Base-by-base conservation (phyloP, 2,113 vertebrate genomes). In the Ranitomeya imitator region DNA sequence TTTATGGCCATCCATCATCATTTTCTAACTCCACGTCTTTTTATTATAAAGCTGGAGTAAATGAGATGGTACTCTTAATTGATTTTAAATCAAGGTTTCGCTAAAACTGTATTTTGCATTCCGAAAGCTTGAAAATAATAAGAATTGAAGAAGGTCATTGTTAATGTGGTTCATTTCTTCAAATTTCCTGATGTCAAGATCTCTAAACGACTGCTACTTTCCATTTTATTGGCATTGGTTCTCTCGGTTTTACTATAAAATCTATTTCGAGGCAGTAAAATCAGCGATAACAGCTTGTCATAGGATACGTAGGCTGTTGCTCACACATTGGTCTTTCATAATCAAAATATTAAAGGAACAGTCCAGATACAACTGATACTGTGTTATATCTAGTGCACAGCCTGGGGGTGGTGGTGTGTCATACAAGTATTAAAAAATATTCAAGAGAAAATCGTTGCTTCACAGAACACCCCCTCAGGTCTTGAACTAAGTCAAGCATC, bases 161-260 rank as follows among this genome's bases (percentile, higher is more conserved):
- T 61, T 85, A 77, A 77, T 85, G 18, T 77, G 31, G 71, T 85
- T 61, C 69, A 85, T 61, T 85, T 37, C 69, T 77, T 76, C 18
- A 45, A 57, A 76, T 37, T 37, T 76, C 37, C 26, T 59, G 16
- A 61, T 77, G 71, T 85, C 84, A 85, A 85, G 71, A 61, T 77
- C n/a, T 74, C 7, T 59, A 85, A 85, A 85, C 51, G 59, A 85
- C 51, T 51, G 31, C 55, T 77, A 61, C 19, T 85, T 85, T 85
- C 65, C 57, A 14, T 13, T 73, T 74, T 59, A 74, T 74, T 85
- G 51, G 52, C 71, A 18, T 3, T 55, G 51, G 52, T 59, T 45
- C 37, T 71, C 37, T 55, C 69, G 21, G 23, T 23, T 61, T 61
- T 60, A 61, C 15, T 85, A 55, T 21, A 52, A 83, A 83, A 61